Evolutionary conservation across 2,888 invertebrate genomes (phyloP).

Genomic region (Andrena haemorrhoa): DNA sequence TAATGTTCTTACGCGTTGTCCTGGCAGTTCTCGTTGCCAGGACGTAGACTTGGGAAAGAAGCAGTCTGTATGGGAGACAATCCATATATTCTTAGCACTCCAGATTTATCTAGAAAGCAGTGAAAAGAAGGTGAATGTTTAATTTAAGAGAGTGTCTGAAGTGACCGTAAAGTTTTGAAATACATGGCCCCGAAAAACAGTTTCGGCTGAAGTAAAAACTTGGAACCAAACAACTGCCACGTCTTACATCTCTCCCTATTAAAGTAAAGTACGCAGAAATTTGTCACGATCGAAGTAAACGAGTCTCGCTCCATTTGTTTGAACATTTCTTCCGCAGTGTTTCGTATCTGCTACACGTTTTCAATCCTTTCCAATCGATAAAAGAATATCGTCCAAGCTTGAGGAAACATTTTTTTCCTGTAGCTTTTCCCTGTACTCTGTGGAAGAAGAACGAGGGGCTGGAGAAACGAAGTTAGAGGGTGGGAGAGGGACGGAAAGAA

Average conservation of each 20-base stretch:
- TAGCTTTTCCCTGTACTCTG: background rate
- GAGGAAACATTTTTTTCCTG: background rate
- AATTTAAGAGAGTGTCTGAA: background rate
- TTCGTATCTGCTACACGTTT: background rate
- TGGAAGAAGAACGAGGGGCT: background rate
- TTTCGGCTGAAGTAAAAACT: background rate
- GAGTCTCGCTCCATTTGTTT: background rate
- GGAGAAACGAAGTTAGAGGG: conserved; percentile 22
- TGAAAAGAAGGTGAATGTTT: background rate
- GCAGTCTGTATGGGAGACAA: background rate
- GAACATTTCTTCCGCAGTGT: background rate
- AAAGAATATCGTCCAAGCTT: background rate
- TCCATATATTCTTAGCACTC: too few species aligned
- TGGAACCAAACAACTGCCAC: background rate
- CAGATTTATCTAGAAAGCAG: background rate
- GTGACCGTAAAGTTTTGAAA: background rate
- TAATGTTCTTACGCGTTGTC: background rate
- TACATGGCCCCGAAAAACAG: background rate
- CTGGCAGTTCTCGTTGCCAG: background rate
- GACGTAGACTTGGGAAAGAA: background rate
- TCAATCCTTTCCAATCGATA: background rate
- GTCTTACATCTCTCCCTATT: background rate
- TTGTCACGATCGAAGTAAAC: background rate
- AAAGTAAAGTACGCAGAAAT: background rate
- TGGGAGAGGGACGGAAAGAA: conserved; percentile 37